These are phyloP conservation scores for Matsumurasca onukii DNA, from an alignment of 1,140 invertebrate genomes.

Conservation along the genomic window DNA sequence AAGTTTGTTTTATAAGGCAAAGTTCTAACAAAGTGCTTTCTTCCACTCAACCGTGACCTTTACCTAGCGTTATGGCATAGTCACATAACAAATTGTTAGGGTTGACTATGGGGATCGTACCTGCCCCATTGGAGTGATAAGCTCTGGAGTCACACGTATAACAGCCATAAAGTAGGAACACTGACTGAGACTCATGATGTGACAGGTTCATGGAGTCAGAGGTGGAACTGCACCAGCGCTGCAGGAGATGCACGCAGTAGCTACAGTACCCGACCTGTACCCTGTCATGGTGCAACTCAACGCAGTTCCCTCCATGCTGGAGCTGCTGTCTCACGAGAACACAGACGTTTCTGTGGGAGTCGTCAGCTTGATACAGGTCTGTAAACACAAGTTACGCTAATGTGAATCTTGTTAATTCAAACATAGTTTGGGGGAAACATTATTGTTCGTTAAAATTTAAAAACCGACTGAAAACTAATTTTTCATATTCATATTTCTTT, in stretches of 20 bases:
- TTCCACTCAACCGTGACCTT: no score
- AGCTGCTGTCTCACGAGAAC: slow-evolving; percentile 95
- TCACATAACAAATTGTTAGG: no score
- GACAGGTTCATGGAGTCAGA: slow-evolving; percentile 98
- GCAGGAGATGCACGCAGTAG: slow-evolving; percentile 91
- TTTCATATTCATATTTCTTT: no score
- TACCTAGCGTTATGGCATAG: no score
- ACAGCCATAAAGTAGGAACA: no score
- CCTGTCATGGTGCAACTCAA: slow-evolving; percentile 87
- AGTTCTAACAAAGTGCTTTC: no score
- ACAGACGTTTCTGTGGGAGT: slow-evolving; percentile 87
- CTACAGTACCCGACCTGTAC: slow-evolving; percentile 95
- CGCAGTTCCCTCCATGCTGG: slow-evolving; percentile 86
- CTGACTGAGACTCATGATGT: no score
- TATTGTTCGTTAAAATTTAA: not conserved
- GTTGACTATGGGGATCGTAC: no score
- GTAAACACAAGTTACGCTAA: not conserved
- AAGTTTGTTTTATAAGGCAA: no score
- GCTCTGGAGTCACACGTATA: no score
- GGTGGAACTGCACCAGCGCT: slow-evolving; percentile 88
- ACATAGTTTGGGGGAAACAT: not conserved
- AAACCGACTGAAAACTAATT: no score
- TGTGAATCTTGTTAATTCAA: not conserved
- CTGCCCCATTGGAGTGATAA: no score
- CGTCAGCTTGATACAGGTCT: slow-evolving; percentile 72